Base-by-base conservation (phyloP, 23 tunicate species). In the Botrylloides violaceus region DNA sequence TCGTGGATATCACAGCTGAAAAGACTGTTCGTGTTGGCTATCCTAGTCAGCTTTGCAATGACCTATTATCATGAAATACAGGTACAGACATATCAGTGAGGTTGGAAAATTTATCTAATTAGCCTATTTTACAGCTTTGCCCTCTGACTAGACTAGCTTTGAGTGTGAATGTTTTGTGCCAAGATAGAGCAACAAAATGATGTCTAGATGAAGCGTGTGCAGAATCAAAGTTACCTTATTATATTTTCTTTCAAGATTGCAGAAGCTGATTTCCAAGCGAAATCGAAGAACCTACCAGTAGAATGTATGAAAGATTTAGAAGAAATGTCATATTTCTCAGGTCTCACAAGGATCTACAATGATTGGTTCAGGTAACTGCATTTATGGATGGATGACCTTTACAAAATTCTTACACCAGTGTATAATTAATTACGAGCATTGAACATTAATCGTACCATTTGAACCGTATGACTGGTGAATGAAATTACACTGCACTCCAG, bases 1-100 rank as follows among this genome's bases (percentile, higher is more conserved):
- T 49, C 95, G 2, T 87, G 95, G 95, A 4, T 39, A 53, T 37
- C 70, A 3, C 95, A 76, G 70, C 34, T 87, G 24, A 76, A 73
- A 47, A 61, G 86, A 37, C 27, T 87, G 6, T 61, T 80, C 21
- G 35, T 71, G 18, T 32, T 87, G 66, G 49, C 63, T 31, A 70
- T 87, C 31, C 20, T 87, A 24, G 12, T 80, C 27, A 87, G 86
- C 36, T 62, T 81, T 55, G 28, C 49, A 12, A 36, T 32, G 75
- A 87, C 86, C 0, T 87, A 76, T 43, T 27, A 39, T 20, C 82
- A 75, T 47, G 70, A 73, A 32, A 70, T 77, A 32, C 75, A 87
- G 70, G 86, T 87, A 55, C 3, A 2, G n/a, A 18, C 55, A 47
- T 47, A 12, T 47, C 18, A 18, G 55, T 47, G 55, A 47, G 18